Base-by-base conservation (phyloP, 2,888 invertebrate species). In the Scaptomyza cyrtandrae region DNA sequence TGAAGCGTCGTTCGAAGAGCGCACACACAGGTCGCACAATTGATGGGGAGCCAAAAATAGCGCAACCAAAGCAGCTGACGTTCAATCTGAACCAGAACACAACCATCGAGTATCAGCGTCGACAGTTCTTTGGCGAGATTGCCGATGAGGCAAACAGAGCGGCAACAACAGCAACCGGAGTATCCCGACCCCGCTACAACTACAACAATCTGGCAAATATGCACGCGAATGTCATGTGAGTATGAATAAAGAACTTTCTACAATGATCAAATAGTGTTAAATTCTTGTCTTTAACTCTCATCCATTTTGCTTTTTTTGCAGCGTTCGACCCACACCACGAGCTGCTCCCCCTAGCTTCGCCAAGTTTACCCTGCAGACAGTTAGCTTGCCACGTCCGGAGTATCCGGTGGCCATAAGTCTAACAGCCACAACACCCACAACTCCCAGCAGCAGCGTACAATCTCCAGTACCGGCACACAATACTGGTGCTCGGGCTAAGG, bases 311-410 rank as follows among this genome's bases (percentile, higher is more conserved):
- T 35, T 35, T 1, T 37, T n/a, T 7, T 39, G 1, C 3, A 39
- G 76, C 83, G 92, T 74, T 62, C 92, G 83, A 70, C 91, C 83
- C 89, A 94, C 88, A 74, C 90, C 91, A 65, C 86, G 85, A 3
- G 82, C 89, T 70, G 80, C 66, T 46, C 93, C 90, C 91, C 93
- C 81, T 90, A 93, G 93, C 64, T 89, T 87, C 54, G 89, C 91
- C 55, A 96, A 95, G 91, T 95, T 94, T 76, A 95, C 95, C 4
- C 89, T 95, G 55, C 95, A 95, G 79, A 95, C 95, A 33, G 95
- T 95, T 61, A 95, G 96, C 87, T 92, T 97, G 76, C 97, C 97
- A 0, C 93, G 94, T 66, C 96, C 96, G 0, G 96, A 96, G 91
- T 95, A 94, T 85, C 94, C 95, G 19, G 93, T 94, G 43, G 91